A percentile compares a stretch with the other conserved stretches of the same genome.
Conservation (phyloP, 2,113 vertebrate genomes). For the Muntiacus reevesi region DNA sequence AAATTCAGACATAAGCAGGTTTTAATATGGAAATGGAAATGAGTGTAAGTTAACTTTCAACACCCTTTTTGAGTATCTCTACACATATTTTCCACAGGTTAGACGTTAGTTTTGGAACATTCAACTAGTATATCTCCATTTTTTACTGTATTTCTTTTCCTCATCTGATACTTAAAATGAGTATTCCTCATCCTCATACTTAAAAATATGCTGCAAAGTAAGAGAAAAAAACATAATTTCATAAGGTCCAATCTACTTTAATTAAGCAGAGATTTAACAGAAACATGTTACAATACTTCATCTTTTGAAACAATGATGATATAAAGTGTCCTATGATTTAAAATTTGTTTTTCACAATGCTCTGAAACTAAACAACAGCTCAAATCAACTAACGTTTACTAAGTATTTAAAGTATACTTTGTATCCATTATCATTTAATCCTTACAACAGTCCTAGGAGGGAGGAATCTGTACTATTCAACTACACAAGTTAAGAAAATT, state of each 20-base stretch:
- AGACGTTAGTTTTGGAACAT: not conserved
- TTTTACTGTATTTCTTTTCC: not conserved
- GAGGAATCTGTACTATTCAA: not conserved
- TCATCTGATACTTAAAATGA: not conserved
- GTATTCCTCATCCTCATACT: not conserved
- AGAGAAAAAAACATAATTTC: not conserved
- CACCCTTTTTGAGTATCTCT: not conserved
- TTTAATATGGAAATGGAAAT: slow-evolving; percentile 41
- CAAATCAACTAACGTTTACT: not conserved
- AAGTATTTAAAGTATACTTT: not conserved
- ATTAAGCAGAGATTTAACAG: not conserved
- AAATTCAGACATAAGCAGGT: not conserved
- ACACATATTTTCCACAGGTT: not conserved
- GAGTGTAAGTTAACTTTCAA: not conserved
- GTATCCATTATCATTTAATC: not conserved
- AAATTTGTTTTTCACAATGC: not conserved
- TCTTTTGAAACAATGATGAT: not conserved
- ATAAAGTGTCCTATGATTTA: not conserved
- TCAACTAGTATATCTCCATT: not conserved
- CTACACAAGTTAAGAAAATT: not conserved
- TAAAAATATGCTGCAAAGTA: not conserved
- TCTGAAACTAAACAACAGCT: not conserved
- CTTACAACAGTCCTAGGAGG: not conserved
- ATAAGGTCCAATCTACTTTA: not conserved
- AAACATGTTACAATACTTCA: not conserved